Base-by-base conservation (phyloP, 2,888 invertebrate genomes). In the Prosapia bicincta region DNA sequence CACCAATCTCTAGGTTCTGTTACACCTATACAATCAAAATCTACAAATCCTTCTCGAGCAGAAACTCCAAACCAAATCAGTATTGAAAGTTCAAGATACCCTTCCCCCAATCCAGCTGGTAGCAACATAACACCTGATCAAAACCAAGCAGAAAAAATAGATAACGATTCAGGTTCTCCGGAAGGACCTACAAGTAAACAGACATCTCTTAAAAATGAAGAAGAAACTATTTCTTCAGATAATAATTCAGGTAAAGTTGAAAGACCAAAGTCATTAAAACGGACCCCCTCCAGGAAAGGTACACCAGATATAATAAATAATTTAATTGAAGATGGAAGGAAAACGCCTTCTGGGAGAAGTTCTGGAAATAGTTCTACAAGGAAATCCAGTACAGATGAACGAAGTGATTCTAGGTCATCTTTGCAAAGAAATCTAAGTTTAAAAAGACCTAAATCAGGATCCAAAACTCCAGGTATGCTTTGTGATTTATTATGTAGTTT, bases 251-350 rank as follows among this genome's bases (percentile, higher is more conserved):
- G 65, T 67, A 20, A 65, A 38, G 67, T 66, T 25, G 76, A 76
- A 67, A 32, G 76, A 30, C 76, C 76, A 6, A 76, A 70, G 28
- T 74, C 76, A 15, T 54, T 76, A n/a, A 74, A 74, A 32, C 69
- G 76, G 65, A 67, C 74, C 26, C 71, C 76, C 28, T 76, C 76
- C 15, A 20, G 67, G 26, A 74, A 68, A 66, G 72, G 66, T 13
- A 72, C 72, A 3, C 73, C 54, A 25, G 74, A 74, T 30, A 30
- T 74, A 20, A 6, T 3, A 10, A 74, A 69, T 20, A 66, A 66
- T 65, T 54, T 20, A 3, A 65, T 69, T 30, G 74, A 74, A 10
- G 69, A 74, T 6, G 74, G 74, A 20, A 69, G 74, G 65, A 74
- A 28, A 69, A 74, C 76, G 0, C 74, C 72, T 67, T 25, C 74